A percentile compares a stretch with the other conserved stretches of the same genome.
These are phyloP conservation scores for Diachrysia chrysitis DNA, from an alignment of 2,888 invertebrate species.

Conservation along the genomic window DNA sequence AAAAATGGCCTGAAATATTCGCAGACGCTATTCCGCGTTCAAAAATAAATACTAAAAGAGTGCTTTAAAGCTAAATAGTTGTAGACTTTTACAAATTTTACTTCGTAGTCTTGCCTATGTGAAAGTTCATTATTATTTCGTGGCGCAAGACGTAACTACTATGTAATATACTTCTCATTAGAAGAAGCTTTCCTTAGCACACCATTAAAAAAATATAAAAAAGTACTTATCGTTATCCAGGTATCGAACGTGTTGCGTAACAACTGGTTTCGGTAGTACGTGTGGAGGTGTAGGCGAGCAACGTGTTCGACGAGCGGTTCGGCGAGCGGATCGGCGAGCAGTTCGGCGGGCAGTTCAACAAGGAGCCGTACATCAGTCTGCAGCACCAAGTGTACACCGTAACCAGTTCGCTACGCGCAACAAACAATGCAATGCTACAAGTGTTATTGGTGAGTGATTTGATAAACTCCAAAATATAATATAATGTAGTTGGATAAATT, in stretches of 20 bases:
- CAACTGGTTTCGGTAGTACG: slow-evolving; percentile 20
- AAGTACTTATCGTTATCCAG: slow-evolving; percentile 12
- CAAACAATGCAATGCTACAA: not conserved
- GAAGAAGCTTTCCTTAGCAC: not conserved
- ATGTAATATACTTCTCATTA: not conserved
- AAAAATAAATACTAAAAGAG: too few species aligned
- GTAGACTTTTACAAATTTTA: too few species aligned
- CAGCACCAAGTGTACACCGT: slow-evolving; percentile 13
- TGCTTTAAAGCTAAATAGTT: too few species aligned
- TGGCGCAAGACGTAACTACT: not conserved
- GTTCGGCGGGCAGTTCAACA: slow-evolving; percentile 14
- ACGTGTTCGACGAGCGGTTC: slow-evolving; percentile 15
- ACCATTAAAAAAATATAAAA: too few species aligned
- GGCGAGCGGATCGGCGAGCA: slow-evolving; percentile 14
- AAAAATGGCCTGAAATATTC: too few species aligned
- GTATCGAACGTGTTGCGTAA: slow-evolving; percentile 13
- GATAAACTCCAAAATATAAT: too few species aligned
- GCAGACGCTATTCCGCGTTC: too few species aligned
- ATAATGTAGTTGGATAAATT: not conserved
- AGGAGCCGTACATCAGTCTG: not conserved
- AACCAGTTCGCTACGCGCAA: slow-evolving; percentile 11
- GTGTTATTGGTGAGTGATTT: not conserved
- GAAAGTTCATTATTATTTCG: too few species aligned
- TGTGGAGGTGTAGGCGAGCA: slow-evolving; percentile 8
- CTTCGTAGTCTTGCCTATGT: too few species aligned